Evolutionary conservation across 1,140 invertebrate genomes (phyloP).

Genomic region (Coboldia fuscipes): DNA sequence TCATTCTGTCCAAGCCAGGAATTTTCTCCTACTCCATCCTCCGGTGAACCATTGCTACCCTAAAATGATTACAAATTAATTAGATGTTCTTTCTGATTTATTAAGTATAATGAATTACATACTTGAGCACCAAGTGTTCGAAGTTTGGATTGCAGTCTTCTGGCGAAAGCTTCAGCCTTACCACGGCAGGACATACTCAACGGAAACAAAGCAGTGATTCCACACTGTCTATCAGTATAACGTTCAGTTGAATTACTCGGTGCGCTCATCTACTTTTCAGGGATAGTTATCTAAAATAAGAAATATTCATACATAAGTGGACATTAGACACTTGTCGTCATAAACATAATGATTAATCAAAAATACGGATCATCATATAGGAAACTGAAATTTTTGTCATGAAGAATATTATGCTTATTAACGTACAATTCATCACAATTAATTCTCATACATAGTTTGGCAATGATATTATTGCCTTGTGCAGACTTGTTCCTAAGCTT

Average conservation of each 20-base stretch:
- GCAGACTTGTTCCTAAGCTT: too few relatives aligned
- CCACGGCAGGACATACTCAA: slow-evolving; percentile 46
- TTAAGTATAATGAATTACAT: not conserved
- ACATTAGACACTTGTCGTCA: too few relatives aligned
- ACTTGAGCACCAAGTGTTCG: slow-evolving; percentile 36
- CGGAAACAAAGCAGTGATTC: slow-evolving; percentile 18
- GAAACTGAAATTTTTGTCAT: too few relatives aligned
- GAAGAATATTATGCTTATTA: too few relatives aligned
- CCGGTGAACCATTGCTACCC: slow-evolving; percentile 5
- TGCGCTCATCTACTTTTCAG: slow-evolving; percentile 20
- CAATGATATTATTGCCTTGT: too few relatives aligned
- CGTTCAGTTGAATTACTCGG: slow-evolving; percentile 17
- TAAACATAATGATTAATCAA: too few relatives aligned
- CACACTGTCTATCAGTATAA: slow-evolving; percentile 19
- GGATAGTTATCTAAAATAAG: slow-evolving; percentile 1
- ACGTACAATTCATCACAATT: too few relatives aligned
- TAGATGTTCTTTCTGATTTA: not conserved
- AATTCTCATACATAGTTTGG: too few relatives aligned
- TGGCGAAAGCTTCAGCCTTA: slow-evolving; percentile 54
- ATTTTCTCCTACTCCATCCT: slow-evolving; percentile 8
- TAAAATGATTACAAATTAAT: not conserved
- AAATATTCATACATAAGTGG: too few relatives aligned
- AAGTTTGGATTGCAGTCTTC: slow-evolving; percentile 46
- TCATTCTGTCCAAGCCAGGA: slow-evolving; percentile 12
- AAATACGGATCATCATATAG: too few relatives aligned